These are phyloP conservation scores for Celastrina argiolus DNA, from an alignment of 2,888 invertebrate species.

Conservation along the genomic window DNA sequence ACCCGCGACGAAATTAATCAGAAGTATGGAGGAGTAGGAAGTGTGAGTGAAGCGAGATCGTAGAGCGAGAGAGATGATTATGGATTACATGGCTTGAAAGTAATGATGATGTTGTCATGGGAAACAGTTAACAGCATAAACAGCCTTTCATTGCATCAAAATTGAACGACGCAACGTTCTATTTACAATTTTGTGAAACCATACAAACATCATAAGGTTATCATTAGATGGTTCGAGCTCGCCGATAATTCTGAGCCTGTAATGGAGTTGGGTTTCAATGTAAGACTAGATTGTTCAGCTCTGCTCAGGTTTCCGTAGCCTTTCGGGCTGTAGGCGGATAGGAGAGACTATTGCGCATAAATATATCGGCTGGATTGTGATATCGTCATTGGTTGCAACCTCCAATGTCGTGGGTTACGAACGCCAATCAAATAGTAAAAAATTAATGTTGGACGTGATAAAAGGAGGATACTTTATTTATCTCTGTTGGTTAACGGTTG, in stretches of 20 bases:
- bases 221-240: constrained; percentile 34
- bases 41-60: not conserved
- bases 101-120: no score
- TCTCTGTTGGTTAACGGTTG: no score
- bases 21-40: not conserved
- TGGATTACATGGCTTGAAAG: not conserved
- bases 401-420: not conserved
- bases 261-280: constrained; percentile 58
- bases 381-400: not conserved
- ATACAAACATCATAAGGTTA: constrained; percentile 54
- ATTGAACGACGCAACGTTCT: no score
- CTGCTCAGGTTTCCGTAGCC: constrained; percentile 50
- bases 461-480: no score
- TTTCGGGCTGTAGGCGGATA: constrained; percentile 22
- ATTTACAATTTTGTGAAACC: constrained; percentile 50
- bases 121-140: no score
- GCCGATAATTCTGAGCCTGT: constrained; percentile 43
- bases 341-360: not conserved
- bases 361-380: not conserved
- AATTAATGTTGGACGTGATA: no score
- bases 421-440: no score
- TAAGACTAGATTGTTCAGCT: constrained; percentile 62
- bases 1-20: not conserved
- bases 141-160: not conserved
- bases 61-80: no score